Conservation (phyloP, 2,888 invertebrate genomes). For the Tolmerus cingulatus region DNA sequence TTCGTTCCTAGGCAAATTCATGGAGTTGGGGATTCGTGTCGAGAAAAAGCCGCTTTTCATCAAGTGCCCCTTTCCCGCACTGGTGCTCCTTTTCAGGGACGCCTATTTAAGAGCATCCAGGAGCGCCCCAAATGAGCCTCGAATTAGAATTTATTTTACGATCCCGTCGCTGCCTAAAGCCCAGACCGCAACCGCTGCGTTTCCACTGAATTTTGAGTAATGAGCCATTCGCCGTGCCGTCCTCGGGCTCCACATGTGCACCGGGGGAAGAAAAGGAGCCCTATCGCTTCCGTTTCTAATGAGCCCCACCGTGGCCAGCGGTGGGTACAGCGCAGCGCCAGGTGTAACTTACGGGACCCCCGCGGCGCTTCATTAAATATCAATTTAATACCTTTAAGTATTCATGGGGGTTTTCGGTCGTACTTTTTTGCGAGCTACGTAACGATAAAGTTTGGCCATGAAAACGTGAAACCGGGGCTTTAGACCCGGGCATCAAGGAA, state of each 20-base stretch:
- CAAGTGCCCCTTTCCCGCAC: background rate
- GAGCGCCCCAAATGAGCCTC: background rate
- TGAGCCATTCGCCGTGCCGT: background rate
- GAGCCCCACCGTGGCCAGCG: background rate
- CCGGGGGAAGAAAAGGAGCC: background rate
- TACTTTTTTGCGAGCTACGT: background rate
- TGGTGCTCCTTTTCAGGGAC: background rate
- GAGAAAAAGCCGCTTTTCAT: background rate
- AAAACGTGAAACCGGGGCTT: background rate
- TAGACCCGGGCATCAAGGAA: background rate
- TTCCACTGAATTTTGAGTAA: background rate
- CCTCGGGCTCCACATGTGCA: background rate
- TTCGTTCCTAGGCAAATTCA: background rate
- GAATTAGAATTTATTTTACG: background rate
- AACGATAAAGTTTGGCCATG: background rate
- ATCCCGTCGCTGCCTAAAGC: background rate
- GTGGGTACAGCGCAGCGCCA: background rate
- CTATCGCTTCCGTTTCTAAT: background rate
- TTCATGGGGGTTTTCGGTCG: background rate
- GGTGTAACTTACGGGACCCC: background rate
- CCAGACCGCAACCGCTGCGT: background rate
- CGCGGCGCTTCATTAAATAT: background rate
- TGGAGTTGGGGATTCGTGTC: background rate
- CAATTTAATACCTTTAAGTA: background rate
- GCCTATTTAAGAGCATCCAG: background rate